A percentile compares a stretch with the other conserved stretches of the same genome.
phyloP scores from a whole-genome alignment of 2,797 vertebrate species.

The Remorina albescens region DNA sequence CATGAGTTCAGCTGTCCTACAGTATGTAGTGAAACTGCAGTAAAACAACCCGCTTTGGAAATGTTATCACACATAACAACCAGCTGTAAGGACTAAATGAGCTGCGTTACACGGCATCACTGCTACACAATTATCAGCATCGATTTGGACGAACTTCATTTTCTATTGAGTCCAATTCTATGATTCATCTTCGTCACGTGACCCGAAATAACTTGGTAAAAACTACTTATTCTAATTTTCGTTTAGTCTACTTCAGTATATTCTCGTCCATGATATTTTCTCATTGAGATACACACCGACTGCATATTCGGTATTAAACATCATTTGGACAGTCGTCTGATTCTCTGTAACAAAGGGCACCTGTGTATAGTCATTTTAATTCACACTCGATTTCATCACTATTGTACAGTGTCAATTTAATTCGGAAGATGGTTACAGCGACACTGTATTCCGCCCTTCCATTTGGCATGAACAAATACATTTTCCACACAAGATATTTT shows the following conservation, averaged over 20 bases:
- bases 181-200: slow-evolving; percentile 63
- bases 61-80: background rate
- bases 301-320: background rate
- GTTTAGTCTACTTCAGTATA: background rate
- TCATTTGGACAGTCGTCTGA: background rate
- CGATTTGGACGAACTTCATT: background rate
- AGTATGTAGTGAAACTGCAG: background rate
- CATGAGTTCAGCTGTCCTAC: background rate
- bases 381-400: background rate
- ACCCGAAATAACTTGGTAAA: slow-evolving; percentile 19
- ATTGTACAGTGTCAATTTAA: background rate
- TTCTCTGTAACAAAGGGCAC: background rate
- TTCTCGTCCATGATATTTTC: too few relatives aligned
- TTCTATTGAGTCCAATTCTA: slow-evolving; percentile 58
- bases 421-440: background rate
- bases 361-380: background rate
- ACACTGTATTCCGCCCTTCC: background rate
- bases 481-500: background rate
- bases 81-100: background rate
- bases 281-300: background rate
- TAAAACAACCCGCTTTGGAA: background rate
- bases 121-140: rapidly evolving
- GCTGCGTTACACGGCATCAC: background rate
- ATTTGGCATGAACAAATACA: background rate
- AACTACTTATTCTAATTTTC: background rate